phyloP scores from a whole-genome alignment of 2,888 invertebrate genomes.

The Euplagia quadripunctaria region DNA sequence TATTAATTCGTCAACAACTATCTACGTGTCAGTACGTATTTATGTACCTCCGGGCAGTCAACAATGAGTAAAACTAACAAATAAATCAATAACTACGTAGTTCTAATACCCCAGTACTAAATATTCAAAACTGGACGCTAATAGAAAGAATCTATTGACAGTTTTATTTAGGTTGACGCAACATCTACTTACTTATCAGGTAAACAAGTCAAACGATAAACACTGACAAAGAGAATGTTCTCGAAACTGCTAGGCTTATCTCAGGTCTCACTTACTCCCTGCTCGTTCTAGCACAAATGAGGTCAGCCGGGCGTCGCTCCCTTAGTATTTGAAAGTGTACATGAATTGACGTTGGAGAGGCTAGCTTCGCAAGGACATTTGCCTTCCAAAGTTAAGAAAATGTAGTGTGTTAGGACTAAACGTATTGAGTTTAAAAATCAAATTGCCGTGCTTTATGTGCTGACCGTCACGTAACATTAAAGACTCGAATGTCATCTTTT shows the following conservation, averaged over 20 bases:
- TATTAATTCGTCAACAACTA: neutral
- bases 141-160: neutral
- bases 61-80: neutral
- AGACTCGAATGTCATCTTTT: no score
- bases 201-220: neutral
- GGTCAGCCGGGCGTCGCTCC: slow-evolving; percentile 11
- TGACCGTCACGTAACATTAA: no score
- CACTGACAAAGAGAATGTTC: slow-evolving; percentile 2
- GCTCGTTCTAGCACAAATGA: neutral
- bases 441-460: no score
- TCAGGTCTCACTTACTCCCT: neutral
- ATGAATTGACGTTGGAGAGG: neutral
- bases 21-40: neutral
- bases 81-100: no score
- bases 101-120: no score
- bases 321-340: neutral
- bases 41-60: neutral
- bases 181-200: neutral
- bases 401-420: no score
- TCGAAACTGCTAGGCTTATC: neutral
- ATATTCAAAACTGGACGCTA: neutral
- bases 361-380: neutral
- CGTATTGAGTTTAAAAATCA: no score
- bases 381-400: no score
- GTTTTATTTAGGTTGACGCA: neutral